These are phyloP conservation scores for Torymus texanus DNA, from an alignment of 2,888 invertebrate genomes.

Conservation along the genomic window DNA sequence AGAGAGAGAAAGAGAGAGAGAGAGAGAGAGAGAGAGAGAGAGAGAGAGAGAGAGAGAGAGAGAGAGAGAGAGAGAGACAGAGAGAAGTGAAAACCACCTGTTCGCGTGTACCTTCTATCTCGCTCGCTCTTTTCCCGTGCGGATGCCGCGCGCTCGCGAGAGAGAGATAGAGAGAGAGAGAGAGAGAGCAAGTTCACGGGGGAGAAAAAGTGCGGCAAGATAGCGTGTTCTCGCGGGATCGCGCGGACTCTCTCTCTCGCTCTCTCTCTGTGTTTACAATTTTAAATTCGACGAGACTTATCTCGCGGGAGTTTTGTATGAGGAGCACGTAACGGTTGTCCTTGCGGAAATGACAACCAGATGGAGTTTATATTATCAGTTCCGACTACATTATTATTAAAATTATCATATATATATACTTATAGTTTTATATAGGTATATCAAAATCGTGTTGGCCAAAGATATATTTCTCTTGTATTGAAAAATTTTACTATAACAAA, in stretches of 20 bases:
- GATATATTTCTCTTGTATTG: no score
- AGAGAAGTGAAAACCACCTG: conserved; percentile 27
- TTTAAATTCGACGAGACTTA: conserved; percentile 34
- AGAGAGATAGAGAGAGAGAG: background rate
- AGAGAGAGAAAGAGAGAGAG: no score
- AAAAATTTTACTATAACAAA: no score
- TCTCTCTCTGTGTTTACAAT: conserved; percentile 31
- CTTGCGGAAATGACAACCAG: background rate
- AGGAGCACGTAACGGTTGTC: background rate
- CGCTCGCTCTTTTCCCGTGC: background rate
- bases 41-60: no score
- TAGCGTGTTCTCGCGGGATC: no score
- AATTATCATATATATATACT: no score
- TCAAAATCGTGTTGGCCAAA: no score
- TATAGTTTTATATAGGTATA: no score
- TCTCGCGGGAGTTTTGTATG: background rate
- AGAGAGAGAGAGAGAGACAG: no score
- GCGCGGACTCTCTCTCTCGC: background rate
- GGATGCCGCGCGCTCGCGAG: no score
- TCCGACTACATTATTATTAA: background rate
- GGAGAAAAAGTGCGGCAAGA: background rate
- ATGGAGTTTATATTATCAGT: background rate
- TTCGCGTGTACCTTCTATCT: conserved; percentile 10
- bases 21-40: no score
- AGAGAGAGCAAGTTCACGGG: no score